phyloP scores from a whole-genome alignment of 2,113 vertebrate genomes.

The Mola mola region DNA sequence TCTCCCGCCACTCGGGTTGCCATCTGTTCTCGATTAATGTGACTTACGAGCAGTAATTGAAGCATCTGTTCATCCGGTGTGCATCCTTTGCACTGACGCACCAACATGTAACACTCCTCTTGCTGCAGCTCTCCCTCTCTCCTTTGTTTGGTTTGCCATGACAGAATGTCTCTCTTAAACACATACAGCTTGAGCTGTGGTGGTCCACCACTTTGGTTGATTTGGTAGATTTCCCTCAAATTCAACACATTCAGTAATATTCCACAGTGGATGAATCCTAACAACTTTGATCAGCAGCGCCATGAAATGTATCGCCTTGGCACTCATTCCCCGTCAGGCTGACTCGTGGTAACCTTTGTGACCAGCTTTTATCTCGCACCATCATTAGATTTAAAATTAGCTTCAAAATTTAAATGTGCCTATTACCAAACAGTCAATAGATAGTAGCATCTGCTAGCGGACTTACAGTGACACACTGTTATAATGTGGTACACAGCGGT shows the following conservation, averaged over 20 bases:
- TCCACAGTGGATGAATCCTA: no score
- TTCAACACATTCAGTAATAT: no score
- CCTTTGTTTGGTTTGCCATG: conserved; percentile 3
- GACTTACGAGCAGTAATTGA: conserved; percentile 77
- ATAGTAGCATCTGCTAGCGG: no score
- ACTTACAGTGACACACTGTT: no score
- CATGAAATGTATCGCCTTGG: no score
- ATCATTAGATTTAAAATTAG: background rate
- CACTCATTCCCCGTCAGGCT: background rate
- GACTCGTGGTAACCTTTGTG: background rate
- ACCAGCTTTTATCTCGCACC: background rate
- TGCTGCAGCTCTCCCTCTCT: background rate
- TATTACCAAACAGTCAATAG: no score
- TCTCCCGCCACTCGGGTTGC: conserved; percentile 57
- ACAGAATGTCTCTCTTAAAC: background rate
- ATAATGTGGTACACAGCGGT: no score
- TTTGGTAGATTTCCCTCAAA: no score
- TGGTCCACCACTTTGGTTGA: no score
- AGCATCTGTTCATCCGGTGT: conserved; percentile 74
- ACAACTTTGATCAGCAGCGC: no score
- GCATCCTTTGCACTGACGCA: conserved; percentile 52
- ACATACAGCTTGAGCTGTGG: no score
- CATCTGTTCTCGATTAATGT: conserved; percentile 80
- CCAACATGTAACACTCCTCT: conserved; percentile 13
- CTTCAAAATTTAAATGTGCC: no score